These are phyloP conservation scores for Oryzias curvinotus DNA, from an alignment of 2,113 vertebrate species.

Conservation along the genomic window DNA sequence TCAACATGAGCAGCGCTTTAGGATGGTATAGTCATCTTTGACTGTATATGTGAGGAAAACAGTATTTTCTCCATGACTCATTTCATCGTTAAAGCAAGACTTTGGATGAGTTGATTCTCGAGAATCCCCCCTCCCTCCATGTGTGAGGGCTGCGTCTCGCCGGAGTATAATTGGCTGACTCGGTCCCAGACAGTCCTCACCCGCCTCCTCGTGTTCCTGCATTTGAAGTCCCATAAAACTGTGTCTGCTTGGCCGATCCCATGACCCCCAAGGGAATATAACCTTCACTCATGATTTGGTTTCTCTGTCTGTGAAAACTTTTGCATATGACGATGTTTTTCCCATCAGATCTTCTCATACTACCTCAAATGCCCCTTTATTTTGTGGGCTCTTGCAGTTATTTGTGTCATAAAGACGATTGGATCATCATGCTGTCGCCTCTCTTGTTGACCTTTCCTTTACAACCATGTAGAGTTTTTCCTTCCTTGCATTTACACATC, in stretches of 20 bases:
- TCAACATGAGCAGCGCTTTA: too few species aligned
- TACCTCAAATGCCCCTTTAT: too few species aligned
- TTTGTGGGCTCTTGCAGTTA: too few species aligned
- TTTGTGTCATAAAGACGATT: neutral
- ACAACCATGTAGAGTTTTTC: constrained; percentile 45
- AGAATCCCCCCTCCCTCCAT: constrained; percentile 46
- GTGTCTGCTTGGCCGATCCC: constrained; percentile 69
- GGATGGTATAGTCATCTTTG: too few species aligned
- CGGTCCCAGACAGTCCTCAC: constrained; percentile 59
- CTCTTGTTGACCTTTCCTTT: constrained; percentile 38
- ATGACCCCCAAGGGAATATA: constrained; percentile 55
- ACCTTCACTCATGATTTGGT: constrained; percentile 49
- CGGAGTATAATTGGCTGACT: constrained; percentile 67
- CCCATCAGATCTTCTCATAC: neutral
- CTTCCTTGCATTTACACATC: constrained; percentile 37
- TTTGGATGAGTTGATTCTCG: constrained; percentile 11
- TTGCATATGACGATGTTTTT: constrained; percentile 16
- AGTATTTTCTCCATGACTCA: neutral
- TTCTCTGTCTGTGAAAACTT: constrained; percentile 33
- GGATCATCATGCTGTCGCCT: neutral
- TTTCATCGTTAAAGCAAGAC: constrained; percentile 6
- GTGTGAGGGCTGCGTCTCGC: constrained; percentile 63
- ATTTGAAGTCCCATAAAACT: constrained; percentile 59
- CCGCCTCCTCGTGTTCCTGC: constrained; percentile 58
- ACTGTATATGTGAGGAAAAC: neutral